Base-by-base conservation (phyloP, 1,140 invertebrate species). In the Apis dorsata region DNA sequence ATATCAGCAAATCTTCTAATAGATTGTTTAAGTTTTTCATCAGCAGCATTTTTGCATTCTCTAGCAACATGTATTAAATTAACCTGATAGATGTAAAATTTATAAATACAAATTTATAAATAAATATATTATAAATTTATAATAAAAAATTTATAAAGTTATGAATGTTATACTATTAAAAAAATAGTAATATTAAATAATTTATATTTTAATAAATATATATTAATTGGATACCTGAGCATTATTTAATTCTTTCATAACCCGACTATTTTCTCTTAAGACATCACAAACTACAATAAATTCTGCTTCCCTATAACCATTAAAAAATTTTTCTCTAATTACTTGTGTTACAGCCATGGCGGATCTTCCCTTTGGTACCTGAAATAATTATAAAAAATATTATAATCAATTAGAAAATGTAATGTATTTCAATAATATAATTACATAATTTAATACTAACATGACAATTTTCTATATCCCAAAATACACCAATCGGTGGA, bases 381-480 rank as follows among this genome's bases (percentile, higher is more conserved):
- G 4, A 0, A 82, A 82, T 71, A 80, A 68, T 49, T 17, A 19
- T 51, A 17, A 55, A 2, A 28, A 53, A 28, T 55, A 19, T 59
- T 49, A 66, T 65, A 15, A 63, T 72, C 34, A 59, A 44, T 59
- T 11, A 28, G 2, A 34, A 34, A 34, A 34, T 12, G 5, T 11
- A 76, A 59, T 68, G 28, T 10, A 66, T 17, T 44, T 13, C 19
- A 21, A 0, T 15, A 44, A 59, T 21, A 44, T 34, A 34, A 51
- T 24, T 28, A 21, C 13, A 49, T 44, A 24, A 57, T 73, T 28
- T 44, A 44, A 82, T 74, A 83, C 88, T 77, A 74, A 94, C 96
- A 92, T 96, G 95, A 93, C 97, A 97, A 91, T 98, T 98, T 95
- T 98, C 97, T 90, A 98, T 98, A 92, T 98, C 98, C 98, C 98